phyloP scores from a whole-genome alignment of 2,113 vertebrate species.

The Proterorhinus semilunaris region DNA sequence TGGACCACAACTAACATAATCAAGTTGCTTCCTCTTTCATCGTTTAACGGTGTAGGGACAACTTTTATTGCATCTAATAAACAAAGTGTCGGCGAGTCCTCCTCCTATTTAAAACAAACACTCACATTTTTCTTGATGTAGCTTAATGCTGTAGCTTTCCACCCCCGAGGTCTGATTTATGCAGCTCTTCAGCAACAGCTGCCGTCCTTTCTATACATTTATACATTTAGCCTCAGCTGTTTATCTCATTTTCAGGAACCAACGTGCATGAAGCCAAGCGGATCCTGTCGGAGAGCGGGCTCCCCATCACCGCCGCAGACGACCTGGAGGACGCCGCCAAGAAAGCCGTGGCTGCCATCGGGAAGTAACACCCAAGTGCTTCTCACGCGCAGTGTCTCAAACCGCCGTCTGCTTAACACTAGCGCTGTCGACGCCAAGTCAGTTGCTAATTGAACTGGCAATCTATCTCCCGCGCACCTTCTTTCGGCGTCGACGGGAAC shows the following conservation, averaged over 20 bases:
- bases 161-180: too few species aligned
- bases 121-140: too few species aligned
- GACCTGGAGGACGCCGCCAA: conserved; percentile 93
- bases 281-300: conserved; percentile 88
- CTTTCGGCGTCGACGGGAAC: neutral
- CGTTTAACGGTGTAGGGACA: too few species aligned
- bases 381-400: conserved; percentile 23
- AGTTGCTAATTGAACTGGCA: neutral
- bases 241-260: conserved; percentile 78
- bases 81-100: too few species aligned
- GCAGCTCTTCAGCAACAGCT: too few species aligned
- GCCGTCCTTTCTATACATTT: neutral
- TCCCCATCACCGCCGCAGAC: conserved; percentile 86
- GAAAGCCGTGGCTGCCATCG: conserved; percentile 91
- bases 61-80: too few species aligned
- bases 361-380: conserved; percentile 69
- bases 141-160: too few species aligned
- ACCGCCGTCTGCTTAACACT: neutral
- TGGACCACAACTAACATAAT: too few species aligned
- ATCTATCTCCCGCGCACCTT: neutral
- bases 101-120: too few species aligned
- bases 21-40: too few species aligned
- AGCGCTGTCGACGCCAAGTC: neutral
- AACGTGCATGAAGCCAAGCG: conserved; percentile 91
- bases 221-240: neutral